Percentiles rank a stretch among this genome's conserved stretches.
Conservation (phyloP, 1,140 invertebrate species). For the Palaemon carinicauda region DNA sequence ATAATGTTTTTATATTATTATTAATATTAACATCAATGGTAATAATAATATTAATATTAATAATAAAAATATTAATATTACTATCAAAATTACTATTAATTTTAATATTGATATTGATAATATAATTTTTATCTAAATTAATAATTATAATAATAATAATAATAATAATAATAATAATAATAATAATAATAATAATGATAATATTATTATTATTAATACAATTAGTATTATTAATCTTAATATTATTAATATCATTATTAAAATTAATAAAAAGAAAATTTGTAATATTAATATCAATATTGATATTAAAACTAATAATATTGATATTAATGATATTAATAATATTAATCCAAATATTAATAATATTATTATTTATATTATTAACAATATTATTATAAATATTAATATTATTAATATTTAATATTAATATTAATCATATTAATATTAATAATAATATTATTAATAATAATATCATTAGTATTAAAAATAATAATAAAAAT, state of each 20-base stretch:
- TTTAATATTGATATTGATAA: too few species aligned
- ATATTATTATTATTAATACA: too few species aligned
- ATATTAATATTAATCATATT: not conserved
- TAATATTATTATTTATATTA: not conserved
- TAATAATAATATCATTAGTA: too few species aligned
- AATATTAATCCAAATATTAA: too few species aligned
- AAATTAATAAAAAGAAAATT: too few species aligned
- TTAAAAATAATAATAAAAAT: too few species aligned
- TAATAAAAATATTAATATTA: slow-evolving; percentile 3
- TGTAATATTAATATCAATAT: too few species aligned
- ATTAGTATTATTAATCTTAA: too few species aligned
- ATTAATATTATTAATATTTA: slow-evolving; percentile 18
- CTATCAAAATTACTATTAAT: too few species aligned
- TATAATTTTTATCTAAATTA: not conserved
- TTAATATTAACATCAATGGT: not conserved
- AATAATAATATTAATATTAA: not conserved
- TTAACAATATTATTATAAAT: not conserved
- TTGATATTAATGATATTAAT: too few species aligned
- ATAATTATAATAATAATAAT: not conserved
- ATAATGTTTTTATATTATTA: not conserved
- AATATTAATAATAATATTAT: not conserved
- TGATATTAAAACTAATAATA: too few species aligned
- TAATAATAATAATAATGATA: not conserved
- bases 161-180: not conserved
- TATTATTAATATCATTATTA: too few species aligned